These are phyloP conservation scores for Aeoliscus strigatus DNA, from an alignment of 2,797 vertebrate species.

Conservation along the genomic window DNA sequence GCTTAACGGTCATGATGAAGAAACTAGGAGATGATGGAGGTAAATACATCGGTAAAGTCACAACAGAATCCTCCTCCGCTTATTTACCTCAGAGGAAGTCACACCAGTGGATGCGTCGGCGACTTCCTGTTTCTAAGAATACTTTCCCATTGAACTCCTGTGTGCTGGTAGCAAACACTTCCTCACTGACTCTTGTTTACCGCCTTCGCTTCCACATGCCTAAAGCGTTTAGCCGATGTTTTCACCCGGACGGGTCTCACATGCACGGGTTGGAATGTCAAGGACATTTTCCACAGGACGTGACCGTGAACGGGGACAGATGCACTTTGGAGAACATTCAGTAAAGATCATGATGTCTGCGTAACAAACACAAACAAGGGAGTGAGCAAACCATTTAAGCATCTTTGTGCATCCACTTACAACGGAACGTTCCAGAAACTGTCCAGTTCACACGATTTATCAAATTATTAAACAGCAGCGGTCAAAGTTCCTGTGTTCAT, in stretches of 20 bases:
- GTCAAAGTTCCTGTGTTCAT: too few relatives aligned
- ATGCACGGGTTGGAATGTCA: conserved; percentile 15
- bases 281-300: conserved; percentile 43
- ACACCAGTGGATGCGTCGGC: conserved; percentile 34
- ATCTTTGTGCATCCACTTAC: too few relatives aligned
- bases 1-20: too few relatives aligned
- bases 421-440: too few relatives aligned
- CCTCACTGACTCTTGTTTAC: conserved; percentile 64
- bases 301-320: background rate
- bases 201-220: conserved; percentile 38
- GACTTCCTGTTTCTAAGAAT: conserved; percentile 75
- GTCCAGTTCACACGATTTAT: too few relatives aligned
- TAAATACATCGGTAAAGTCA: conserved; percentile 27
- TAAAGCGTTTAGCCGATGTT: conserved; percentile 34
- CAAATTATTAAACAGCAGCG: too few relatives aligned
- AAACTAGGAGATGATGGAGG: background rate
- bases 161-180: conserved; percentile 55
- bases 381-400: too few relatives aligned
- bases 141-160: conserved; percentile 56
- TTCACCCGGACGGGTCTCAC: conserved; percentile 1
- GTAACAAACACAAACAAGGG: too few relatives aligned
- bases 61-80: conserved; percentile 4
- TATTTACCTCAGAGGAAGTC: conserved; percentile 52
- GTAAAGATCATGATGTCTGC: too few relatives aligned
- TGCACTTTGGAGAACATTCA: too few relatives aligned